Percentiles rank a stretch among this genome's conserved stretches.
phyloP scores from a whole-genome alignment of 1,140 invertebrate genomes.

The Hypsibius dujardini region DNA sequence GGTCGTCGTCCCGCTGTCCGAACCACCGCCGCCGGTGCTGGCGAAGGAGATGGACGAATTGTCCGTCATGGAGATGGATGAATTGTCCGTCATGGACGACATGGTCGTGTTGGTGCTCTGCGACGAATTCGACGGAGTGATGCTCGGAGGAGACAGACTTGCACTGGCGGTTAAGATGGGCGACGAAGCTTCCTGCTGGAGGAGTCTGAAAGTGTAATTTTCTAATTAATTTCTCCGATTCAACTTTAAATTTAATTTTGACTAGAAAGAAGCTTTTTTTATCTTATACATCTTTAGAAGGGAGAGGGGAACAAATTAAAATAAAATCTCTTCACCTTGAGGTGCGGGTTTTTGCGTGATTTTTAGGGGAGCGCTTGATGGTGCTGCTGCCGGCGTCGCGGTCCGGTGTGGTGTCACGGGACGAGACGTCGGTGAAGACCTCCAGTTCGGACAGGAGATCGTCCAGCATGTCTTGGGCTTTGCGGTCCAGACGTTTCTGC shows the following conservation, averaged over 20 bases:
- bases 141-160: constrained; percentile 11
- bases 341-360: neutral
- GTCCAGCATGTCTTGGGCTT: constrained; percentile 15
- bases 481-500: neutral
- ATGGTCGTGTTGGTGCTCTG: constrained; percentile 11
- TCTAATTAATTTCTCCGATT: too few relatives aligned
- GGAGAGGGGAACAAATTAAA: too few relatives aligned
- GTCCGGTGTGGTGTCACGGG: constrained; percentile 4
- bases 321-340: too few relatives aligned
- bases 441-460: constrained; percentile 15
- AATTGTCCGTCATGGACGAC: constrained; percentile 7
- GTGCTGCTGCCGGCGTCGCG: constrained; percentile 3
- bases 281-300: neutral
- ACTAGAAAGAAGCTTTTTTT: neutral
- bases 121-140: constrained; percentile 11
- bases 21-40: neutral
- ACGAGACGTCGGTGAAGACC: constrained; percentile 14
- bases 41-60: neutral
- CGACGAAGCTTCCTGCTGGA: neutral
- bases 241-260: too few relatives aligned
- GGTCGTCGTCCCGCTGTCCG: constrained; percentile 16
- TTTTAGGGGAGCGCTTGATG: constrained; percentile 15
- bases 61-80: neutral
- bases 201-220: too few relatives aligned
- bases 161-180: neutral